Evolutionary conservation across 1,140 invertebrate genomes (phyloP).

Genomic region (Gonatopus flavifemur): DNA sequence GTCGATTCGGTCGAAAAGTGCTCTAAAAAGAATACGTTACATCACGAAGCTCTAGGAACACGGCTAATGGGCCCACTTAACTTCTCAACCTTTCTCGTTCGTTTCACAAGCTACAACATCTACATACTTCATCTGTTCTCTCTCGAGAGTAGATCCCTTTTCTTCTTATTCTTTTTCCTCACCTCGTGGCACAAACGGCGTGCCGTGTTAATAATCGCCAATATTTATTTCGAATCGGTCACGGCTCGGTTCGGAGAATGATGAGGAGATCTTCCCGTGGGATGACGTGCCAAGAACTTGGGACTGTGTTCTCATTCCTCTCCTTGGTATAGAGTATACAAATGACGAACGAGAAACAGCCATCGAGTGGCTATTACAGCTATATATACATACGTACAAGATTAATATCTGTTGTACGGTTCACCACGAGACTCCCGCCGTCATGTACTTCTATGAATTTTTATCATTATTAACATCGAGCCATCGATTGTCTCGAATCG

Average conservation of each 20-base stretch:
- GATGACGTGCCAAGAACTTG: conserved; percentile 37
- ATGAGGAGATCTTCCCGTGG: conserved; percentile 42
- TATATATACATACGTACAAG: too few species aligned
- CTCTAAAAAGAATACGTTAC: too few species aligned
- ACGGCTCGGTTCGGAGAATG: conserved; percentile 52
- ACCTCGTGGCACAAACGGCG: conserved; percentile 10
- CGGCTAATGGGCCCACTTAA: conserved; percentile 58
- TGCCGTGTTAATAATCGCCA: conserved; percentile 55
- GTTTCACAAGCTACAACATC: conserved; percentile 27
- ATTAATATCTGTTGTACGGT: too few species aligned
- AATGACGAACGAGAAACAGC: too few species aligned
- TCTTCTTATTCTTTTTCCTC: conserved; percentile 2
- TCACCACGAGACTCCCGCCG: too few species aligned
- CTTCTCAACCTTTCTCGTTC: conserved; percentile 47
- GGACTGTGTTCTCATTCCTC: not conserved
- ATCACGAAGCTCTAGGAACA: too few species aligned
- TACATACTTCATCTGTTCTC: conserved; percentile 23
- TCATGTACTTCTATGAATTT: too few species aligned
- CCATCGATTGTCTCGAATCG: too few species aligned
- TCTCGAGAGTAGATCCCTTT: conserved; percentile 19
- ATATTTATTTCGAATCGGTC: conserved; percentile 59
- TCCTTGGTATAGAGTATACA: too few species aligned
- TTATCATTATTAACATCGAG: too few species aligned
- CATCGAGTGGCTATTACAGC: too few species aligned
- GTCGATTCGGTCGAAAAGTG: too few species aligned